Conservation (phyloP, 2,797 vertebrate genomes). For the Emydoidea blandingii region DNA sequence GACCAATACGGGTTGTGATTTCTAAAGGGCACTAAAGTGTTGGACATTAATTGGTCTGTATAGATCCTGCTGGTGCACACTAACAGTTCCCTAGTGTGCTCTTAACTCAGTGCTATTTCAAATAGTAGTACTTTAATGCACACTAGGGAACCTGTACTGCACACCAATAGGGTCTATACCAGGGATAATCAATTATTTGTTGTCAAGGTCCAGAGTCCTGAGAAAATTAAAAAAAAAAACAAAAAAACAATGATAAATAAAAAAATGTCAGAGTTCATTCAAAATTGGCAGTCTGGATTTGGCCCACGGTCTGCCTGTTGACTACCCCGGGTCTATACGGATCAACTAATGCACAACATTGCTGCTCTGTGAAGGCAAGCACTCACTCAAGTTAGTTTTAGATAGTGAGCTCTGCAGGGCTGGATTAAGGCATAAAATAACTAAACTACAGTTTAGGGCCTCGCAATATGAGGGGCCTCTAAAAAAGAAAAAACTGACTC, state of each 20-base stretch:
- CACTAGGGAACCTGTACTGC: not conserved
- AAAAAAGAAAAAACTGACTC: no score
- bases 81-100: not conserved
- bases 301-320: no score
- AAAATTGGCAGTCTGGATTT: no score
- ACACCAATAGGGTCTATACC: not conserved
- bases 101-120: not conserved
- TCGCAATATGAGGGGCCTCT: no score
- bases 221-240: no score
- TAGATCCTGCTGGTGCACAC: not conserved
- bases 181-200: no score
- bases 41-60: not conserved
- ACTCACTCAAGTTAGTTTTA: not conserved
- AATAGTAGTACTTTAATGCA: not conserved
- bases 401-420: not conserved
- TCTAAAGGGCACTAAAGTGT: not conserved
- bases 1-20: not conserved
- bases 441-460: no score
- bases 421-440: no score
- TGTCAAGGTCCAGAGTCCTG: no score
- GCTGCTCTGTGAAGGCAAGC: not conserved
- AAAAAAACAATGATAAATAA: no score
- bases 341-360: not conserved
- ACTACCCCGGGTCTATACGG: not conserved
- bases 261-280: no score